Evolutionary conservation across 2,888 invertebrate genomes (phyloP).

Genomic region (Griposia aprilina): DNA sequence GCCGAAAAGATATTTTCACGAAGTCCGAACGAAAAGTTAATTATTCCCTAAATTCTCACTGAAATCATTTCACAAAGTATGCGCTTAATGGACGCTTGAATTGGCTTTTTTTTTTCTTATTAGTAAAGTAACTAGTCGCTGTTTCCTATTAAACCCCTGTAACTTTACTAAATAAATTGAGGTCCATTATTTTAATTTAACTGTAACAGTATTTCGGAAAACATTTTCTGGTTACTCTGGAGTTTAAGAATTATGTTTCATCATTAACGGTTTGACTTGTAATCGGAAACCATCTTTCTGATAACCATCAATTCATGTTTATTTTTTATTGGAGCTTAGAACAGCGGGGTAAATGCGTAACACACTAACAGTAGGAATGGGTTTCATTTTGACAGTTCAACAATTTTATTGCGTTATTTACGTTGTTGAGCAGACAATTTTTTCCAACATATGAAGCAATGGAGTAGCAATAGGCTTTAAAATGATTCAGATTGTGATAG

Average conservation of each 20-base stretch:
- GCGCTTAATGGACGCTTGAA: slow-evolving; percentile 46
- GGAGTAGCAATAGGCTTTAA: no score
- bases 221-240: slow-evolving; percentile 57
- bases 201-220: slow-evolving; percentile 63
- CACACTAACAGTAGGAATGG: no score
- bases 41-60: slow-evolving; percentile 46
- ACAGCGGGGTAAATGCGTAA: background rate
- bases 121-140: slow-evolving; percentile 55
- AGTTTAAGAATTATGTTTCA: slow-evolving; percentile 50
- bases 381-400: no score
- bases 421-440: no score
- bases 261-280: slow-evolving; percentile 60
- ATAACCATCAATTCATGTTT: slow-evolving; percentile 36
- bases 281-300: slow-evolving; percentile 49
- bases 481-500: no score
- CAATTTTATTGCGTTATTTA: no score
- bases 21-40: slow-evolving; percentile 54
- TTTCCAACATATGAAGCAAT: no score
- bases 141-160: slow-evolving; percentile 64
- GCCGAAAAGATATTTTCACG: slow-evolving; percentile 34
- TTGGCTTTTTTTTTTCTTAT: slow-evolving; percentile 62
- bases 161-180: slow-evolving; percentile 70
- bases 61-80: slow-evolving; percentile 57
- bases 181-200: slow-evolving; percentile 73
- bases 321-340: slow-evolving; percentile 26